Conservation (phyloP, 2,888 invertebrate species). For the Melolontha melolontha region DNA sequence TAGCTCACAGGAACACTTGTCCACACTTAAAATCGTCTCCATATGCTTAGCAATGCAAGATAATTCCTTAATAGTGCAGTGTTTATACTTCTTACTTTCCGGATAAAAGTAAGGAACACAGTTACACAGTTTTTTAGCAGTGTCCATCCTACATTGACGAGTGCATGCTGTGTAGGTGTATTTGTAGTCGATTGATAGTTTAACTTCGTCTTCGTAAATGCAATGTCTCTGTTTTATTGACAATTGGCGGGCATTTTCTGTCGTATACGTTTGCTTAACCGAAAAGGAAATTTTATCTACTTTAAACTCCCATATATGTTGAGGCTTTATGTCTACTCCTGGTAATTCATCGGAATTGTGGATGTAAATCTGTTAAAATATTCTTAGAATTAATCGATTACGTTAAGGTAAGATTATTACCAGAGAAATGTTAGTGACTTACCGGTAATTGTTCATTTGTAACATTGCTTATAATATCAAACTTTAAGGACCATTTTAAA, state of each 20-base stretch:
- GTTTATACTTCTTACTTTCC: conserved; percentile 67
- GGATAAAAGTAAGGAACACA: conserved; percentile 82
- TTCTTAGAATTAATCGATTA: no score
- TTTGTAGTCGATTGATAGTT: conserved; percentile 68
- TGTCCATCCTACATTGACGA: conserved; percentile 79
- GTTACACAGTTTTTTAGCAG: conserved; percentile 72
- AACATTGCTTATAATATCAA: conserved; percentile 56
- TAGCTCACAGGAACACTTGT: conserved; percentile 76
- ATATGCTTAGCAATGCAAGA: conserved; percentile 71
- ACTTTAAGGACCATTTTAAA: conserved; percentile 73
- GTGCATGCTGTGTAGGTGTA: conserved; percentile 82
- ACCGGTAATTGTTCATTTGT: conserved; percentile 22
- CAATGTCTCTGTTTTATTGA: conserved; percentile 78
- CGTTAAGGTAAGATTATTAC: neutral
- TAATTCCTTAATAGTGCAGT: conserved; percentile 72
- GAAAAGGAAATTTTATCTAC: conserved; percentile 75
- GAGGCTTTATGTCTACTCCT: conserved; percentile 76
- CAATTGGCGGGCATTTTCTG: conserved; percentile 78
- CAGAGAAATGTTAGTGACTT: neutral
- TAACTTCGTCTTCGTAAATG: conserved; percentile 77
- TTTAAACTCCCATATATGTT: conserved; percentile 76
- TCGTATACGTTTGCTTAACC: conserved; percentile 82
- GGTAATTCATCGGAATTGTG: conserved; percentile 79
- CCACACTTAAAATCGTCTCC: conserved; percentile 70
- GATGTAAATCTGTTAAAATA: conserved; percentile 70